Conservation (phyloP, 2,888 invertebrate species). For the Oscheius sp. region DNA sequence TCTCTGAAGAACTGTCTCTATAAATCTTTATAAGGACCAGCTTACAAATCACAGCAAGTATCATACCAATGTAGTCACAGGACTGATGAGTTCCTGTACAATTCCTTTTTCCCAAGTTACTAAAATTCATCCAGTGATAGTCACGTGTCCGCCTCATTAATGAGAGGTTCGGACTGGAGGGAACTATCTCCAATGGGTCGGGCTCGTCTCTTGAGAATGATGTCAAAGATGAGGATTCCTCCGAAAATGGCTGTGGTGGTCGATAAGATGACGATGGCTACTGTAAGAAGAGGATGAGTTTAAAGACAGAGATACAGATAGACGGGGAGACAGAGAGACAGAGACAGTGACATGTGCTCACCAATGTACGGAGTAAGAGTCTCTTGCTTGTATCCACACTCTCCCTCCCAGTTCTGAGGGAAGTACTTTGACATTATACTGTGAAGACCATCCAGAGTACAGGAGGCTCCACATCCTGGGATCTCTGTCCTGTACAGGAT, state of each 20-base stretch:
- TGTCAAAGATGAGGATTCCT: constrained; percentile 28
- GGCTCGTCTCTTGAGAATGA: constrained; percentile 16
- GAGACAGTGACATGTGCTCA: not conserved
- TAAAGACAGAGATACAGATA: not conserved
- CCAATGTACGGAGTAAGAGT: constrained; percentile 28
- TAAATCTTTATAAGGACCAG: not conserved
- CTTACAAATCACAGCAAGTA: constrained; percentile 5
- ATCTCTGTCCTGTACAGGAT: constrained; percentile 57
- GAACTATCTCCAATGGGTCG: not conserved
- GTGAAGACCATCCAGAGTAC: constrained; percentile 56
- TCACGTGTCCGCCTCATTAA: constrained; percentile 19
- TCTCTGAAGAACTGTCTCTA: not conserved
- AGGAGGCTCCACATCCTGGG: constrained; percentile 61
- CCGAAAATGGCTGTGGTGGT: constrained; percentile 30
- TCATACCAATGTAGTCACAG: not conserved
- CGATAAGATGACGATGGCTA: constrained; percentile 29
- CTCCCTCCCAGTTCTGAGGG: constrained; percentile 36
- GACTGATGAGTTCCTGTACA: not conserved
- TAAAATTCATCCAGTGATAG: not conserved
- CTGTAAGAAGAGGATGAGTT: constrained; percentile 7
- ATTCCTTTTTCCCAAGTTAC: not conserved
- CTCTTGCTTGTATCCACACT: constrained; percentile 23
- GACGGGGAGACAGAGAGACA: not conserved
- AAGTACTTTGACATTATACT: constrained; percentile 37
- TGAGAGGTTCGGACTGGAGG: constrained; percentile 21